Conservation (phyloP, 1,140 invertebrate genomes). For the Danaus melanippus region DNA sequence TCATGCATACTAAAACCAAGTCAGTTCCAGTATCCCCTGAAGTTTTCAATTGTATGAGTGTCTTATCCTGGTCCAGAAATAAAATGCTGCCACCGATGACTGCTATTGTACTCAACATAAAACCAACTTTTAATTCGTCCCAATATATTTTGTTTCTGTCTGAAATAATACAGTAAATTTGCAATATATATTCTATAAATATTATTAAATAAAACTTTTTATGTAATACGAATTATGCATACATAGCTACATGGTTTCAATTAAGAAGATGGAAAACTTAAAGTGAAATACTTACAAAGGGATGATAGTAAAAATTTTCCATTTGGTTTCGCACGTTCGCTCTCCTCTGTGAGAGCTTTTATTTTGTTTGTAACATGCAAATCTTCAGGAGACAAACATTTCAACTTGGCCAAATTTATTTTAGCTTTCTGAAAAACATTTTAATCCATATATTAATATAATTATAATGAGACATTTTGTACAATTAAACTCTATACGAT, state of each 20-base stretch:
- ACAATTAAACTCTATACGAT: no score
- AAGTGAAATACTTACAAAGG: constrained; percentile 28
- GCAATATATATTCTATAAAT: no score
- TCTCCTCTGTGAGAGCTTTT: constrained; percentile 35
- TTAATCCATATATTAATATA: constrained; percentile 4
- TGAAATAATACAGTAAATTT: constrained; percentile 25
- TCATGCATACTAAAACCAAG: constrained; percentile 34
- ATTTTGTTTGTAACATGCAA: constrained; percentile 27
- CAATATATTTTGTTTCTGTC: constrained; percentile 48
- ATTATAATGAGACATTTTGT: no score
- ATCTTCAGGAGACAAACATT: constrained; percentile 27
- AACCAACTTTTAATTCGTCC: constrained; percentile 44
- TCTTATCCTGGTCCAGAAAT: constrained; percentile 53
- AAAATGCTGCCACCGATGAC: constrained; percentile 43
- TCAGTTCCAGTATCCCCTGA: constrained; percentile 30
- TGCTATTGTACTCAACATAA: constrained; percentile 37
- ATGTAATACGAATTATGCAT: no score
- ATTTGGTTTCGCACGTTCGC: constrained; percentile 33
- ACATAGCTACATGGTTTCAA: no score
- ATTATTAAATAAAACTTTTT: no score
- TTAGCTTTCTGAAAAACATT: constrained; percentile 32
- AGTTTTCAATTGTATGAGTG: constrained; percentile 35
- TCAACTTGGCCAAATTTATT: constrained; percentile 31
- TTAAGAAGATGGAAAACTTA: no score
- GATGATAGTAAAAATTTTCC: constrained; percentile 28